Evolutionary conservation across 53 echinoderm and acorn worm genomes (phyloP), one percentile per base, ranked within the genome.

Genomic region (Zoroaster sp.): DNA sequence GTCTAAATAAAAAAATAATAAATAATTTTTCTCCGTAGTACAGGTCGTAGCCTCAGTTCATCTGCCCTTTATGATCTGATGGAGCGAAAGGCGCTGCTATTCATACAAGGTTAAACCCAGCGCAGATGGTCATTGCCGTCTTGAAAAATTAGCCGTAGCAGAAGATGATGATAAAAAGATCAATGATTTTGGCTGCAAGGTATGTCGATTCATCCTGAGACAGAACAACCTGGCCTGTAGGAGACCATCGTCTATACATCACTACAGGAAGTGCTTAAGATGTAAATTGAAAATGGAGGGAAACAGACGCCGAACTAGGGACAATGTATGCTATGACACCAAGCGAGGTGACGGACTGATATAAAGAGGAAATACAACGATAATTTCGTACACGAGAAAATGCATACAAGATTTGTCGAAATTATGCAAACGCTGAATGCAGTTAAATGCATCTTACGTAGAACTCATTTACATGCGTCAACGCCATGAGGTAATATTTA

Each of bases 241-340:
- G 51, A 34, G 34, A 47, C 31, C 76, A 40, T 45, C 32, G 31
- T 49, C 55, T 78, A n/a, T n/a, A n/a, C 59, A 55, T 38, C 63
- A 59, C 78, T 78, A n/a, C 59, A 78, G 55, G 78, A 78, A 20
- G 55, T 78, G 23, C 78, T 78, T 21, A 32, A 78, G 54, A 78
- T 59, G 78, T 55, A 78, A 59, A 78, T 53, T 78, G 78, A 54
- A 54, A 23, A 78, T 21, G 55, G 63, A 78, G 78, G 54, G 35
- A 54, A 54, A 55, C 3, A 6, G 54, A 18, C 78, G 15, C 54
- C 14, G 53, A 34, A 59, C 63, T 28, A 59, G 25, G 63, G 45
- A 28, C 63, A 59, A 21, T 10, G 21, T 28, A 25, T 59, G 63
- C 28, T 59, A 59, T 59, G 7, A 59, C 63, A 59, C 63, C 28